A percentile compares a stretch with the other conserved stretches of the same genome.
Conservation (phyloP, 2,113 vertebrate species). For the Saguinus imperator region DNA sequence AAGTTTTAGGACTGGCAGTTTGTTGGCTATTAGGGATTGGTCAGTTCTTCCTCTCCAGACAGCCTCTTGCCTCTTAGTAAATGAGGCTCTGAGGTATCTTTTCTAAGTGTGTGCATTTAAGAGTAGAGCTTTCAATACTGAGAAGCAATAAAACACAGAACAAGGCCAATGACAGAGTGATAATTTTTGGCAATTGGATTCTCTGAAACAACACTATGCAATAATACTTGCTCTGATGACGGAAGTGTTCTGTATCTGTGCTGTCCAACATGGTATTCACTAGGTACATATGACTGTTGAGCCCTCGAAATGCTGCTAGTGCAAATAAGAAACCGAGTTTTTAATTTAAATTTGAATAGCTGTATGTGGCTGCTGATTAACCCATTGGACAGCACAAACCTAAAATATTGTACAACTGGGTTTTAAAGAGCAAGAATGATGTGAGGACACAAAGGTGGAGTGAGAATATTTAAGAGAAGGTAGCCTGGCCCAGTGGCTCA, state of each 20-base stretch:
- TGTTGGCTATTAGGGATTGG: neutral
- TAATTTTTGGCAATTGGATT: neutral
- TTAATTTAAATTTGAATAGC: neutral
- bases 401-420: neutral
- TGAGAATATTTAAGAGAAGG: neutral
- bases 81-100: neutral
- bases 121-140: neutral
- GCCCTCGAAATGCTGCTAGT: neutral
- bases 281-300: neutral
- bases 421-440: neutral
- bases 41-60: neutral
- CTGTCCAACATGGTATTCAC: neutral
- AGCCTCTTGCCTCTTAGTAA: neutral
- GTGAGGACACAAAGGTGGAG: neutral
- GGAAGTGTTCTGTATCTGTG: neutral
- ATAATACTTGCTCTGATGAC: neutral
- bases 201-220: neutral
- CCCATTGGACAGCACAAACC: neutral
- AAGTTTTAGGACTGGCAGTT: neutral
- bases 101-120: neutral
- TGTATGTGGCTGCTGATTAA: neutral
- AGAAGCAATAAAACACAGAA: neutral
- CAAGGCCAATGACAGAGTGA: neutral
- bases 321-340: neutral
- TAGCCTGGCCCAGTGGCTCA: too few relatives aligned